Evolutionary conservation across 1,140 invertebrate genomes (phyloP), one percentile per base, ranked within the genome.

Genomic region (Diploscapter pachys): DNA sequence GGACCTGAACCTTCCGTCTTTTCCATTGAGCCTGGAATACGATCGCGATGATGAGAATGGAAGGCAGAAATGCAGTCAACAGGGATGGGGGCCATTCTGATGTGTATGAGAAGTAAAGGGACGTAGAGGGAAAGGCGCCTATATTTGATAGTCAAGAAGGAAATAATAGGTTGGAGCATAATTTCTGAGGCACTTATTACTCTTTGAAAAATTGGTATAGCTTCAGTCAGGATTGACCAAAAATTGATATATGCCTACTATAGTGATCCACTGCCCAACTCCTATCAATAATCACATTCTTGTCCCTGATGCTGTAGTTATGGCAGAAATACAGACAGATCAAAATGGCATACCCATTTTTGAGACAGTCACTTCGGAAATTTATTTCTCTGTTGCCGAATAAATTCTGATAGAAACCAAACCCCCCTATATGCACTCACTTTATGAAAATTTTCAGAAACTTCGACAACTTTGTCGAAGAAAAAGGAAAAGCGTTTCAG

Each of bases 1-100:
- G 52, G 63, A 78, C 76, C 62, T 78, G 77, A 62, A 78, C 68
- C 70, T 78, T 78, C 31, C 77, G 59, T n/a, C 77, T 31, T 51
- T 78, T 78, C 77, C 77, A 78, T 54, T 78, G 77, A 4, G 77
- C 77, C 59, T 76, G 77, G 48, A 78, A 75, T 3, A 78, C 77
- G 5, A 79, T 53, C 11, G 77, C 69, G 2, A 78, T 49, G 5
- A 78, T 62, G 4, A 78, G 56, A 63, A 77, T 63, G 48, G 78
- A 67, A 3, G 77, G 77, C 8, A 78, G 77, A 50, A 66, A 78
- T 48, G 72, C 52, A 49, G 73, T 72, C 9, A 78, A 49, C 4
- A 78, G 50, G 56, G 74, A 59, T 8, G 71, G 61, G 3, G 63
- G 74, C 77, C 77, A 76, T 61, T 71, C 69, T 50, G 72, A 63